Base-by-base conservation (phyloP, 2,797 vertebrate species). In the Cynodonichthys magdalenae region DNA sequence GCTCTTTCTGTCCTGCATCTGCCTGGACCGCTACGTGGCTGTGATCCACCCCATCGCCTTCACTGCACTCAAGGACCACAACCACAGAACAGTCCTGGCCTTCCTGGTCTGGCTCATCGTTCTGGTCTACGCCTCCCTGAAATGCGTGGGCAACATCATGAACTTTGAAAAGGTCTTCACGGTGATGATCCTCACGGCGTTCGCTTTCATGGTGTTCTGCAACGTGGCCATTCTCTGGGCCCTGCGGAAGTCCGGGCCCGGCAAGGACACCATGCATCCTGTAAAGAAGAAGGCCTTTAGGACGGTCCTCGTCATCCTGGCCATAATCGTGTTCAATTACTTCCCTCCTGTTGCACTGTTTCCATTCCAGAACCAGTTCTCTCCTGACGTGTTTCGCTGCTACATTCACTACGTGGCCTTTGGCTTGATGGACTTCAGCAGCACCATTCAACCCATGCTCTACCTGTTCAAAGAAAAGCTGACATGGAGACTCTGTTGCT, bases 281-380 rank as follows among this genome's bases (percentile, higher is more conserved):
- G 89, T 94, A 60, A 94, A 94, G 82, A 94, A 94, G 75, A 90
- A 81, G 55, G 93, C 94, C 55, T 94, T 92, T 71, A 93, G 91
- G 65, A 90, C 89, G 86, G 93, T 94, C 18, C 81, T 94, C 44
- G 89, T 93, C 57, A 93, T 94, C 73, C 66, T 93, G 62, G 91
- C 83, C 27, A 93, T 94, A 64, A 93, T 93, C 3, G 85, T 94
- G 44, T 88, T 94, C 48, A 93, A 94, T 85, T 94, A 94, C 66
- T 91, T 93, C 61, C 92, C 94, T 0, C 86, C 89, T 0, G 91
- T 93, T 0, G 91, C 89, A 0, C 83, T 94, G n/a, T 92, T 94
- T 28, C 93, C 93, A 18, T 94, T 94, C 59, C 42, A 89, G 70
- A 7, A 69, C 0, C 92, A 92, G 81, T 94, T 92, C 64, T 75